A percentile compares a stretch with the other conserved stretches of the same genome.
phyloP scores from a whole-genome alignment of 2,797 vertebrate genomes.

The Pogoniulus pusillus region DNA sequence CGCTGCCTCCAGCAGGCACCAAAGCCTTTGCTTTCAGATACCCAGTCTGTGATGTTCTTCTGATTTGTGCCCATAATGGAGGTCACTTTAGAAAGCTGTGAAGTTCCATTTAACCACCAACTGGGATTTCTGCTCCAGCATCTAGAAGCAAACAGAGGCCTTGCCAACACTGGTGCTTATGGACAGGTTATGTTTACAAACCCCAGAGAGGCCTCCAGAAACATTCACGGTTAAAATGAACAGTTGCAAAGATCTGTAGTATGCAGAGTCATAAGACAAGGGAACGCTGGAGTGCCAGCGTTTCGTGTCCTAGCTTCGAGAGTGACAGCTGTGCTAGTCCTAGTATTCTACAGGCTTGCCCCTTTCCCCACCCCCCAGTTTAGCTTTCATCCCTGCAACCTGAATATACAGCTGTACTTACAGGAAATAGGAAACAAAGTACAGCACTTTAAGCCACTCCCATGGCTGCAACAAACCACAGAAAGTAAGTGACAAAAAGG shows the following conservation, averaged over 20 bases:
- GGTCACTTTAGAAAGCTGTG: slow-evolving; percentile 12
- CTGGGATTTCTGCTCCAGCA: slow-evolving; percentile 46
- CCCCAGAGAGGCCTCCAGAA: slow-evolving; percentile 60
- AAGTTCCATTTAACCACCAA: slow-evolving; percentile 33
- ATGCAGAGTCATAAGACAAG: slow-evolving; percentile 62
- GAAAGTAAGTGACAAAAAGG: slow-evolving; percentile 64
- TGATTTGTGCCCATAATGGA: not conserved
- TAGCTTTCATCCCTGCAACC: slow-evolving; percentile 65
- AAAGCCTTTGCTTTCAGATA: slow-evolving; percentile 4
- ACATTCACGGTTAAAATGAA: slow-evolving; percentile 68
- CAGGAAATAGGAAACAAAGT: slow-evolving; percentile 71
- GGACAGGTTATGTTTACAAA: slow-evolving; percentile 59
- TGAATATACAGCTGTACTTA: slow-evolving; percentile 72
- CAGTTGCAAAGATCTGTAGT: slow-evolving; percentile 51
- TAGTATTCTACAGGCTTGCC: slow-evolving; percentile 43
- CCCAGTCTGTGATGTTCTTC: not conserved
- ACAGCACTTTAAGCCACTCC: slow-evolving; percentile 63
- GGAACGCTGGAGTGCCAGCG: slow-evolving; percentile 32
- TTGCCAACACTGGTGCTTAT: slow-evolving; percentile 50
- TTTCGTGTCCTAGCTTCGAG: slow-evolving; percentile 32
- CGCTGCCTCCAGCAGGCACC: slow-evolving; percentile 15
- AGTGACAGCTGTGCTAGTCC: slow-evolving; percentile 33
- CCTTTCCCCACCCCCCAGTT: slow-evolving; percentile 4
- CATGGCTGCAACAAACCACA: slow-evolving; percentile 60
- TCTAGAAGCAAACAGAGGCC: slow-evolving; percentile 54